Conservation (phyloP, 2,888 invertebrate genomes). For the Dasypolia templi region DNA sequence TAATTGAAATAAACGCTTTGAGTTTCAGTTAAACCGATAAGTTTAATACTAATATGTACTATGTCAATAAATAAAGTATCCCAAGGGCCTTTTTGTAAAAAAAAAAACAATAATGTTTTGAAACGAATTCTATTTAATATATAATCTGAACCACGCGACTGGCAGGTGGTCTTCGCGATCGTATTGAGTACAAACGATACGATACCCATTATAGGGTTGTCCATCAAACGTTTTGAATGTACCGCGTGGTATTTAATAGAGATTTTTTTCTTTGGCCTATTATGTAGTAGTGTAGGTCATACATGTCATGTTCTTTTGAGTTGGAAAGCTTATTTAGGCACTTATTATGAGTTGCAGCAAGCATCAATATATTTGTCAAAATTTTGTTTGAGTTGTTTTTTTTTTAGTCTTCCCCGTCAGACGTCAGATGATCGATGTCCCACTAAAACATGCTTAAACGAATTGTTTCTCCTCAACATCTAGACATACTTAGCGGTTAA, state of each 20-base stretch:
- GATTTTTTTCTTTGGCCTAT: slow-evolving; percentile 15
- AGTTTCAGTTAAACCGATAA: background rate
- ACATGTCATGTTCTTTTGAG: slow-evolving; percentile 3
- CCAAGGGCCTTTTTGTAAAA: slow-evolving; percentile 5
- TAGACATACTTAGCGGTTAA: background rate
- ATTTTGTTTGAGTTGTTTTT: background rate
- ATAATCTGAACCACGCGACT: slow-evolving; percentile 59
- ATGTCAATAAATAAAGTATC: slow-evolving; percentile 34
- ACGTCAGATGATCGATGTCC: no score
- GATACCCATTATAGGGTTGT: slow-evolving; percentile 56
- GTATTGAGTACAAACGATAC: slow-evolving; percentile 49
- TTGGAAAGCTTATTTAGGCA: slow-evolving; percentile 5
- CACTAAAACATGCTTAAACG: background rate
- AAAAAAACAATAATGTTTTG: slow-evolving; percentile 14
- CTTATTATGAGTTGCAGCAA: no score
- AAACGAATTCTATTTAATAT: slow-evolving; percentile 54
- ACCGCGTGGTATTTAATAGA: slow-evolving; percentile 45
- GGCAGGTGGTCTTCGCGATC: slow-evolving; percentile 66
- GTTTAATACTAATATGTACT: background rate
- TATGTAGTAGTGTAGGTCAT: slow-evolving; percentile 17
- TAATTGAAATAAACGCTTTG: no score
- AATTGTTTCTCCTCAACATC: background rate
- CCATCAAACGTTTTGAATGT: slow-evolving; percentile 41
- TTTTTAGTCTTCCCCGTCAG: no score
- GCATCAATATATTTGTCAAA: no score